Percentiles rank a stretch among this genome's conserved stretches.
phyloP scores from a whole-genome alignment of 1,140 invertebrate genomes.

The Ectropis grisescens region DNA sequence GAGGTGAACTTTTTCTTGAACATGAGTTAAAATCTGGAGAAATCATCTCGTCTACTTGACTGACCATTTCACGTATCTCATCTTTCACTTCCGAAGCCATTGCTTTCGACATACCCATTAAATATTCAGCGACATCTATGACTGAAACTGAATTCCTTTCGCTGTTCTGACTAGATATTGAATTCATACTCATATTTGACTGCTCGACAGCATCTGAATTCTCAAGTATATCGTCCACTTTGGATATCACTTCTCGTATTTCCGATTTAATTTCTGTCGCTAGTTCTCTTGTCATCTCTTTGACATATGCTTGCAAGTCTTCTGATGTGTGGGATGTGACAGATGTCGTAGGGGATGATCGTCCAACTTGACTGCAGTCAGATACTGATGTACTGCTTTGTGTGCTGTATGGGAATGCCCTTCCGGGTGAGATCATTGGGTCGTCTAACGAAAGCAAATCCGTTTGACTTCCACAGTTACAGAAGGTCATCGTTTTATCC shows the following conservation, averaged over 20 bases:
- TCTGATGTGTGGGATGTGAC: constrained; percentile 73
- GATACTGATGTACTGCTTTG: constrained; percentile 58
- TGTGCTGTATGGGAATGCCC: constrained; percentile 60
- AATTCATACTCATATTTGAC: constrained; percentile 56
- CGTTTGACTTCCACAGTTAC: constrained; percentile 80
- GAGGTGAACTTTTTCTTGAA: constrained; percentile 55
- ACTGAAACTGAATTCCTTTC: constrained; percentile 78
- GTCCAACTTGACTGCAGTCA: constrained; percentile 71
- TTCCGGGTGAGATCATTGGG: constrained; percentile 66
- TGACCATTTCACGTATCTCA: constrained; percentile 80
- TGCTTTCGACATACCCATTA: constrained; percentile 82
- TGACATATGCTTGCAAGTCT: constrained; percentile 79
- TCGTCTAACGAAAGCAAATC: constrained; percentile 76
- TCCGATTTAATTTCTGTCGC: constrained; percentile 86
- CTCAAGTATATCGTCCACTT: constrained; percentile 81
- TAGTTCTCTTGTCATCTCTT: constrained; percentile 82
- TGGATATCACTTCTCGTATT: constrained; percentile 82
- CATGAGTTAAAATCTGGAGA: constrained; percentile 64
- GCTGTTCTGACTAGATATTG: constrained; percentile 55
- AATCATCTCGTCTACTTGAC: constrained; percentile 79
- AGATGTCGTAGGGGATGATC: constrained; percentile 72
- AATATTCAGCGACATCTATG: constrained; percentile 79
- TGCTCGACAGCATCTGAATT: constrained; percentile 71
- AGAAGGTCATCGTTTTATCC: constrained; percentile 63
- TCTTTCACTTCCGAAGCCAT: constrained; percentile 85